Conservation (phyloP, 2,113 vertebrate species). For the Syngnathus scovelli region DNA sequence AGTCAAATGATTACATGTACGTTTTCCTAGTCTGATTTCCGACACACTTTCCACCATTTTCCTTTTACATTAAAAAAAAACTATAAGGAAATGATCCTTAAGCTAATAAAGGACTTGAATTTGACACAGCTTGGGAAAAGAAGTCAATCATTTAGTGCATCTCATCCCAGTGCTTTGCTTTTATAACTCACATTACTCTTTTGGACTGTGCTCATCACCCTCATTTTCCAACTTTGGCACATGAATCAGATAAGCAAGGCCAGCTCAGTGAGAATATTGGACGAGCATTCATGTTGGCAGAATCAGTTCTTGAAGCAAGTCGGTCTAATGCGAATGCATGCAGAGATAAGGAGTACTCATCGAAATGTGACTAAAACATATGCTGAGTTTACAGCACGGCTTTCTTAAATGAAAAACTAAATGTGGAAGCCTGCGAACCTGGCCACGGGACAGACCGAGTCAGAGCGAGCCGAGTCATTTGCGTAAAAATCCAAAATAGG, state of each 20-base stretch:
- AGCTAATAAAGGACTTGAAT: background rate
- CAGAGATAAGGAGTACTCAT: background rate
- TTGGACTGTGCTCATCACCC: background rate
- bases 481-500: slow-evolving; percentile 51
- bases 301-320: background rate
- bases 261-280: background rate
- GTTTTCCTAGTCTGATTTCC: no score
- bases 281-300: background rate
- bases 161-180: background rate
- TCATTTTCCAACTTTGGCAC: background rate
- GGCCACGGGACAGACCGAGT: slow-evolving; percentile 46
- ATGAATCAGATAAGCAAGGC: background rate
- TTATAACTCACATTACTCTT: background rate
- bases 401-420: background rate
- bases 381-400: background rate
- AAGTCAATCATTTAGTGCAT: background rate
- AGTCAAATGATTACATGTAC: no score
- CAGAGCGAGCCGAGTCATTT: slow-evolving; percentile 50
- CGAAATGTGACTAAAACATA: background rate
- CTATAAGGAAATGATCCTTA: background rate
- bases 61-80: no score
- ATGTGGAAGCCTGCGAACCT: slow-evolving; percentile 40
- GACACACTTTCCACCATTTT: no score
- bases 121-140: background rate
- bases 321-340: background rate